phyloP scores from a whole-genome alignment of 2,113 vertebrate genomes.

The Oreocharis arfaki region DNA sequence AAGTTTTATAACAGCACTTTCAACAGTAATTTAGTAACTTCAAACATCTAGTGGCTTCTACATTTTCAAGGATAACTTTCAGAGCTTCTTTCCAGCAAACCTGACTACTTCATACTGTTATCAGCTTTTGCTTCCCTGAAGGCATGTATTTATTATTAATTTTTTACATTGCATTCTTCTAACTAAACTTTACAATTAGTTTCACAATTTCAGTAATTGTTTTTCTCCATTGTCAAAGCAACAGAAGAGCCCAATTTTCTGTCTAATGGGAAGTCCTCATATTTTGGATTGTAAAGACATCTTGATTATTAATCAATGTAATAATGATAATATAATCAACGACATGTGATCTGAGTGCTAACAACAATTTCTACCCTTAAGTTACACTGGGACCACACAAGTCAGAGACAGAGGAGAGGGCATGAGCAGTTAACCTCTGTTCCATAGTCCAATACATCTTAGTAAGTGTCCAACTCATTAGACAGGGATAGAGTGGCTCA shows the following conservation, averaged over 20 bases:
- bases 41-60: not conserved
- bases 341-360: not conserved
- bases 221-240: not conserved
- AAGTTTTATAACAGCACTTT: not conserved
- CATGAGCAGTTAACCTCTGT: conserved; percentile 29
- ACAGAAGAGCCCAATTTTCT: not conserved
- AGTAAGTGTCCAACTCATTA: conserved; percentile 39
- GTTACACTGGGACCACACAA: conserved; percentile 6
- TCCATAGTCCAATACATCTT: conserved; percentile 39
- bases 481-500: not conserved
- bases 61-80: not conserved
- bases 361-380: not conserved
- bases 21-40: not conserved
- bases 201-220: not conserved
- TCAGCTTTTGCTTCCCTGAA: not conserved
- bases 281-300: not conserved
- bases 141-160: not conserved
- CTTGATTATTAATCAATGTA: not conserved
- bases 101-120: not conserved
- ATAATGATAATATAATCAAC: not conserved
- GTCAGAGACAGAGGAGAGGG: not conserved
- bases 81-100: not conserved
- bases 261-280: not conserved
- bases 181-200: not conserved
- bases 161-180: not conserved